These are phyloP conservation scores for Acestrorhynchus altus DNA, from an alignment of 2,797 vertebrate genomes.

Conservation along the genomic window DNA sequence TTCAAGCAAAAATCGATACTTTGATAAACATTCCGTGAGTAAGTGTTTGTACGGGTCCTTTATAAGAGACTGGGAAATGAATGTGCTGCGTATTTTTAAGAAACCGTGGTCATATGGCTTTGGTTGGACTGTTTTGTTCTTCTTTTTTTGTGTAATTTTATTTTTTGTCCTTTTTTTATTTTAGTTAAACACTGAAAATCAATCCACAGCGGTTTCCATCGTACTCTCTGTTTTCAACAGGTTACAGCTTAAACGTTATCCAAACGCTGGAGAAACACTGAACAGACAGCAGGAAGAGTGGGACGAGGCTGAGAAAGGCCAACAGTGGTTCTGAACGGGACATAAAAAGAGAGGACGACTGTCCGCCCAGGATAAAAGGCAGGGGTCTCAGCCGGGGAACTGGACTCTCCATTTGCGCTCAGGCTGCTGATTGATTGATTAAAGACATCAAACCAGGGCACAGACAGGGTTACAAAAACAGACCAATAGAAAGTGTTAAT, in stretches of 20 bases:
- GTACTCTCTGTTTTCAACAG: neutral
- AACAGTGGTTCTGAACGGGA: neutral
- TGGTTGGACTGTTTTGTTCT: constrained; percentile 55
- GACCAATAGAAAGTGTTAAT: constrained; percentile 68
- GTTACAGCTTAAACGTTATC: constrained; percentile 9
- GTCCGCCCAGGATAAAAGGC: constrained; percentile 36
- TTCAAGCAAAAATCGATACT: neutral
- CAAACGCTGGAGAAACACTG: neutral
- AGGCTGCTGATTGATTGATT: constrained; percentile 11
- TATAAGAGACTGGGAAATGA: neutral
- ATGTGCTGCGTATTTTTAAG: constrained; percentile 30
- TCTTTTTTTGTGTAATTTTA: constrained; percentile 56
- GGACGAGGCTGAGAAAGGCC: neutral
- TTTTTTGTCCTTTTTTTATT: neutral
- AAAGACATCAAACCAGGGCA: constrained; percentile 46
- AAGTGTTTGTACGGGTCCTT: neutral
- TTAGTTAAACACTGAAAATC: constrained; percentile 13
- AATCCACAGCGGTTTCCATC: neutral
- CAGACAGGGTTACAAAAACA: constrained; percentile 59
- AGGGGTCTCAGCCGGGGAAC: neutral
- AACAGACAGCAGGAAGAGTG: constrained; percentile 5
- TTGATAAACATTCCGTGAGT: neutral
- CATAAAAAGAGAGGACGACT: constrained; percentile 23
- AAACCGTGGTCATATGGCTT: constrained; percentile 60
- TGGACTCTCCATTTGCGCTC: neutral